phyloP scores from a whole-genome alignment of 1,140 invertebrate species.

The Macrotrachela quadricornifera region DNA sequence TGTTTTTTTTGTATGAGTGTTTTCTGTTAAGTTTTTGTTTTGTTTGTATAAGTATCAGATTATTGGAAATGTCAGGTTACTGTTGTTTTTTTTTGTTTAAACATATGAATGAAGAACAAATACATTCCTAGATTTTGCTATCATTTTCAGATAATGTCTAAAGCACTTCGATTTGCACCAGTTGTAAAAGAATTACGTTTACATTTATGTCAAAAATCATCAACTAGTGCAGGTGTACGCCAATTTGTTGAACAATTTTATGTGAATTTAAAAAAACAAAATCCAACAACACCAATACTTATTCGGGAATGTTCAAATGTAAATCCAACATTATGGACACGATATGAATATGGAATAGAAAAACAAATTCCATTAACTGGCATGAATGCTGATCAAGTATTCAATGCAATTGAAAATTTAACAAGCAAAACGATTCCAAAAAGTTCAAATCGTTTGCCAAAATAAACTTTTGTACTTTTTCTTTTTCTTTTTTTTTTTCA shows the following conservation, averaged over 20 bases:
- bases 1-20: too few relatives aligned
- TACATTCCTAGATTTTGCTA: too few relatives aligned
- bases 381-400: slow-evolving; percentile 2
- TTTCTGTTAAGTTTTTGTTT: too few relatives aligned
- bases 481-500: too few relatives aligned
- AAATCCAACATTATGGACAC: slow-evolving; percentile 2
- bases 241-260: slow-evolving; percentile 3
- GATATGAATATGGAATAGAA: slow-evolving; percentile 8
- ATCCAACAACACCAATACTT: slow-evolving; percentile 2
- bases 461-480: too few relatives aligned
- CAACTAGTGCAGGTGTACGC: neutral
- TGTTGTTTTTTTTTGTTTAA: too few relatives aligned
- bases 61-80: too few relatives aligned
- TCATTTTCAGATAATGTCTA: neutral
- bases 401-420: slow-evolving; percentile 1
- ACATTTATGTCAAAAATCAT: slow-evolving; percentile 3
- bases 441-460: neutral
- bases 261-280: slow-evolving; percentile 3
- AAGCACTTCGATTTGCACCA: slow-evolving; percentile 2
- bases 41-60: too few relatives aligned
- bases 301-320: neutral
- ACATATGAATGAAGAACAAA: too few relatives aligned
- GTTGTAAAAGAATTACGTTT: neutral
- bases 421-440: neutral
- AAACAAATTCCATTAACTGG: neutral